These are phyloP conservation scores for Mastigias papua DNA, from an alignment of 30 jellyfish, hydroid and myxozoan genomes.

Conservation along the genomic window DNA sequence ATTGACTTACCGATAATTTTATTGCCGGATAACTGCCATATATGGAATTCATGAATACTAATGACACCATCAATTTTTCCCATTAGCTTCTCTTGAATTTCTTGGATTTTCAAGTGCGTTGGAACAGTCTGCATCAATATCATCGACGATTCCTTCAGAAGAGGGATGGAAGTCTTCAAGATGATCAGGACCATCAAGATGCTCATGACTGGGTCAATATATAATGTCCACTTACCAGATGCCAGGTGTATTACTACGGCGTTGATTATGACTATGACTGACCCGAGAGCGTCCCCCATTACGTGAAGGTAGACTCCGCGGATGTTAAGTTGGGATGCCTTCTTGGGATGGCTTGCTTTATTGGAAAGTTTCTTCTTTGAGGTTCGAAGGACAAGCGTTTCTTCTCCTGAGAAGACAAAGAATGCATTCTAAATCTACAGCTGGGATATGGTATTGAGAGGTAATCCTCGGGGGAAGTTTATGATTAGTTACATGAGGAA, in stretches of 20 bases:
- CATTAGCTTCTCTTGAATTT: constrained; percentile 89
- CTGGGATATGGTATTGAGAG: too few relatives aligned
- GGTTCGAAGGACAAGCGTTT: constrained; percentile 54
- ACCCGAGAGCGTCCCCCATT: constrained; percentile 89
- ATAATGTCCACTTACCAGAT: constrained; percentile 74
- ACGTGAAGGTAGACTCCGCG: constrained; percentile 90
- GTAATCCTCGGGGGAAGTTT: too few relatives aligned
- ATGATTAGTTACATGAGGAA: too few relatives aligned
- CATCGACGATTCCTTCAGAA: constrained; percentile 85
- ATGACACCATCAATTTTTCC: constrained; percentile 89
- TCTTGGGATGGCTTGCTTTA: constrained; percentile 15
- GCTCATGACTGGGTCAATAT: constrained; percentile 89
- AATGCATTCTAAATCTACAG: too few relatives aligned
- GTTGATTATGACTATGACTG: constrained; percentile 83
- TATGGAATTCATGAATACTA: constrained; percentile 94
- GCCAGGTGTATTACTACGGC: constrained; percentile 67
- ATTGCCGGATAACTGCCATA: constrained; percentile 98
- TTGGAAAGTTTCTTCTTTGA: constrained; percentile 10
- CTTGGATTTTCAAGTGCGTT: constrained; percentile 94
- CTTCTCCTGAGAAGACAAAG: constrained; percentile 36
- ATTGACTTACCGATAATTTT: constrained; percentile 76
- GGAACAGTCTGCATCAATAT: constrained; percentile 98
- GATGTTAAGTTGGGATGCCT: constrained; percentile 74
- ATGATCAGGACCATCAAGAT: constrained; percentile 77
- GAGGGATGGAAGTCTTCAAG: constrained; percentile 92